Base-by-base conservation (phyloP, 1,140 invertebrate genomes). In the Brachionus sp. region DNA sequence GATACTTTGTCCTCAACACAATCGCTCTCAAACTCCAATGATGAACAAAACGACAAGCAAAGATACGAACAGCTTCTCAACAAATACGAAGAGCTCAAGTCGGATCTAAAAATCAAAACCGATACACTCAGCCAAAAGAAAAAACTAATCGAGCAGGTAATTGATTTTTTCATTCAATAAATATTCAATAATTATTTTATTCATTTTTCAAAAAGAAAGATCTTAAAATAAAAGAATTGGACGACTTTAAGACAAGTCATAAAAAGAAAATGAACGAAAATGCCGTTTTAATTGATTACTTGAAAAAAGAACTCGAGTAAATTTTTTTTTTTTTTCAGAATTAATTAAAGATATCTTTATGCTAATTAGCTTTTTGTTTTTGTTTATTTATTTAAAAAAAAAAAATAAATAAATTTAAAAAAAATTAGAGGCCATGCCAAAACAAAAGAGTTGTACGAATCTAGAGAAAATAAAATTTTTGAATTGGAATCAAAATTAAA, bases 221-320 rank as follows among this genome's bases (percentile, higher is more conserved):
- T 10, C 16, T 19, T 2, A 57, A 35, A 44, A 57, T 80, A 13
- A 80, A 80, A 66, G 50, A 62, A 42, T 33, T 66, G 5, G 77
- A 80, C 7, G 77, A 80, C 5, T 62, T 62, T n/a, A 80, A 66
- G 19, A 13, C 25, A n/a, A 80, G n/a, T 62, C 77, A 62, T 19
- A 80, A 80, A n/a, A 80, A 80, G 37, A 80, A 62, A 62, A n/a
- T 80, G 7, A 66, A 57, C 50, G 77, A 80, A 44, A 80, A 80
- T 80, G n/a, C 12, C 4, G 9, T 80, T 3, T 25, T 80, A 39
- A 64, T 80, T 66, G 77, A 80, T 29, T 80, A 62, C 35, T 19
- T 80, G 1, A 80, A 80, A 80, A 80, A 80, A 66, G 77, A 80
- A n/a, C 46, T 80, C 25, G 77, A 80, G 77, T 62, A n/a, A n/a